These are phyloP conservation scores for Nannoperca obscura DNA, from an alignment of 2,797 vertebrate genomes.

Conservation along the genomic window DNA sequence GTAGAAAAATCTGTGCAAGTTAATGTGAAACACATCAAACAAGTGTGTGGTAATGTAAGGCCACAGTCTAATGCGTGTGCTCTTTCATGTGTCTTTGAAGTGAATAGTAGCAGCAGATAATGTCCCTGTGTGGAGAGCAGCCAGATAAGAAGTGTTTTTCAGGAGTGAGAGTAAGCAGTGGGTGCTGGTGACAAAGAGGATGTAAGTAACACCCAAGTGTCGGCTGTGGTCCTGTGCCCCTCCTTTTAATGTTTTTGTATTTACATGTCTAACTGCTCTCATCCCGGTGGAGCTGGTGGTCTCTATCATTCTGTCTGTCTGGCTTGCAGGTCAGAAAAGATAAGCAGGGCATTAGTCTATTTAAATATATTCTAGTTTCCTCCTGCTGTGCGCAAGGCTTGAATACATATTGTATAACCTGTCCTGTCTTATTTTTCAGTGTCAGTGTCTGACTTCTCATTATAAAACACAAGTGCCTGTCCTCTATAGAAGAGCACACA, in stretches of 20 bases:
- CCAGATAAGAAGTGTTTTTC: conserved; percentile 58
- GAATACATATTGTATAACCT: conserved; percentile 43
- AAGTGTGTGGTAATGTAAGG: conserved; percentile 45
- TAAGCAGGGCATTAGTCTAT: conserved; percentile 67
- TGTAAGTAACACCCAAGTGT: conserved; percentile 27
- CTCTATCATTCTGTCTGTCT: conserved; percentile 47
- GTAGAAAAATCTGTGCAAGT: conserved; percentile 41
- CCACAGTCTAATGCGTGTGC: conserved; percentile 46
- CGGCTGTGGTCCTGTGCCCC: neutral
- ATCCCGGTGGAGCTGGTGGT: conserved; percentile 33
- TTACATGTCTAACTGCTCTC: conserved; percentile 40
- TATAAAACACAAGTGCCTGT: conserved; percentile 21
- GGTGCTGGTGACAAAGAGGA: conserved; percentile 33
- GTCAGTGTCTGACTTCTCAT: conserved; percentile 38
- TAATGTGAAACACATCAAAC: conserved; percentile 66
- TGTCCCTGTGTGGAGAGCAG: conserved; percentile 58
- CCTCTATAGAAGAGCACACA: conserved; percentile 1
- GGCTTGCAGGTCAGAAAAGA: conserved; percentile 64
- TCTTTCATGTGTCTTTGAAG: conserved; percentile 69
- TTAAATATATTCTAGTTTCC: conserved; percentile 52
- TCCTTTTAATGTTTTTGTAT: conserved; percentile 41
- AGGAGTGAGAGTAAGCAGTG: conserved; percentile 26
- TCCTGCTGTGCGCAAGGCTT: conserved; percentile 33
- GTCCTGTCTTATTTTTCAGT: conserved; percentile 30
- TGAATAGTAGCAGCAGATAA: conserved; percentile 64